Evolutionary conservation across 2,888 invertebrate genomes (phyloP).

Genomic region (Poecilobothrus nobilitatus): DNA sequence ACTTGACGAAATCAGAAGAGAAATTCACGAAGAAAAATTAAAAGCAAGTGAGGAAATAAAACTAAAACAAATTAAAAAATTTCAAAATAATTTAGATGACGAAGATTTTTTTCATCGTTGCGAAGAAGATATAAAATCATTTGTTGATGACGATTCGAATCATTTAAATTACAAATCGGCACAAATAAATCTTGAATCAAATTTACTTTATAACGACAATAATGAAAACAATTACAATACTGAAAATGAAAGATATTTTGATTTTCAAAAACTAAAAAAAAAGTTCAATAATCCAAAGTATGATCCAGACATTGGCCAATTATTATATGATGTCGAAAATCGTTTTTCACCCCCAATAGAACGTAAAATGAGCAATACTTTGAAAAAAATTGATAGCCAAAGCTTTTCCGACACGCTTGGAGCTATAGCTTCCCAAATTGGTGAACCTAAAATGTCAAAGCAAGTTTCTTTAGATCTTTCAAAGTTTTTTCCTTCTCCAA

Average conservation of each 20-base stretch:
- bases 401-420: conserved; percentile 42
- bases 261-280: background rate
- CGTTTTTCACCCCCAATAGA: conserved; percentile 26
- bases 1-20: conserved; percentile 30
- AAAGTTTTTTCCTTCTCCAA: conserved; percentile 42
- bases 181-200: conserved; percentile 19
- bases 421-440: conserved; percentile 39
- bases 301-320: conserved; percentile 32
- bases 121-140: conserved; percentile 19
- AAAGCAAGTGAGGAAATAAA: background rate
- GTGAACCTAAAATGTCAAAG: conserved; percentile 36
- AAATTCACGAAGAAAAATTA: conserved; percentile 26
- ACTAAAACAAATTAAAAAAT: background rate
- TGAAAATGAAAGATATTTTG: conserved; percentile 2
- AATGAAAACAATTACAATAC: conserved; percentile 10
- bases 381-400: conserved; percentile 40
- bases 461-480: conserved; percentile 37
- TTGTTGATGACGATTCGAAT: conserved; percentile 23
- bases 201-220: conserved; percentile 12
- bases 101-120: conserved; percentile 4
- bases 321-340: conserved; percentile 31
- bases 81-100: background rate
- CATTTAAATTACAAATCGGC: background rate
- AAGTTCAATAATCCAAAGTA: background rate
- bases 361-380: conserved; percentile 31